These are phyloP conservation scores for Ferrisia virgata DNA, from an alignment of 2,888 invertebrate species.

Conservation along the genomic window DNA sequence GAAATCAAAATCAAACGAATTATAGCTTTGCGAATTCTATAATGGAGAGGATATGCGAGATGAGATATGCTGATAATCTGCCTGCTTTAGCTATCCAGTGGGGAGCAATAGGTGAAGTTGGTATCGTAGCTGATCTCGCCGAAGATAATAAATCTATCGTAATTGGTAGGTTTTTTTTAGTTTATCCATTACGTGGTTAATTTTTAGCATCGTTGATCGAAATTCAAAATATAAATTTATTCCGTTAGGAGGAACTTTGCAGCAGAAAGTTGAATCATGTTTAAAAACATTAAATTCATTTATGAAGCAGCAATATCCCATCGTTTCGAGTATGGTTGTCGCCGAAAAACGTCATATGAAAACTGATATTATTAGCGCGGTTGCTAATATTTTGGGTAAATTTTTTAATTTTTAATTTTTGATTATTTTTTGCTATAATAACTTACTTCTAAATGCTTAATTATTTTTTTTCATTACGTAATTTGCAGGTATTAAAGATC, in stretches of 20 bases:
- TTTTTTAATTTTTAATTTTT: too few species aligned
- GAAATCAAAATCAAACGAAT: constrained; percentile 86
- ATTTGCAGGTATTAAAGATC: constrained; percentile 60
- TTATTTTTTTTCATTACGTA: too few species aligned
- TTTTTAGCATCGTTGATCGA: too few species aligned
- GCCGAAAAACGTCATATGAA: constrained; percentile 73
- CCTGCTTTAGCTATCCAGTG: constrained; percentile 85
- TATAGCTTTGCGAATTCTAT: constrained; percentile 85
- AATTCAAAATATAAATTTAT: constrained; percentile 61
- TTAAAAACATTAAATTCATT: constrained; percentile 65
- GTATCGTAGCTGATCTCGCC: constrained; percentile 58
- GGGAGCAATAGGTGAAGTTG: constrained; percentile 88
- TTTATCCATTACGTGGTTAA: too few species aligned
- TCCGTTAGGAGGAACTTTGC: constrained; percentile 55
- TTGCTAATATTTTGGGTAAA: too few species aligned
- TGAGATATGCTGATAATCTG: constrained; percentile 64
- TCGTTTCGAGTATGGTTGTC: constrained; percentile 80
- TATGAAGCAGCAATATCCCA: constrained; percentile 62
- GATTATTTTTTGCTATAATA: too few species aligned
- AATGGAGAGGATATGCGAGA: constrained; percentile 65
- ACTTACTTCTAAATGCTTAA: too few species aligned
- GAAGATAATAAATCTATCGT: constrained; percentile 65
- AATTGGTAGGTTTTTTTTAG: constrained; percentile 54
- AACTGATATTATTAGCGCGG: constrained; percentile 67
- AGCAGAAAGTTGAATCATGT: constrained; percentile 81